Base-by-base conservation (phyloP, 2,888 invertebrate species). In the Drosophila villosipedis region DNA sequence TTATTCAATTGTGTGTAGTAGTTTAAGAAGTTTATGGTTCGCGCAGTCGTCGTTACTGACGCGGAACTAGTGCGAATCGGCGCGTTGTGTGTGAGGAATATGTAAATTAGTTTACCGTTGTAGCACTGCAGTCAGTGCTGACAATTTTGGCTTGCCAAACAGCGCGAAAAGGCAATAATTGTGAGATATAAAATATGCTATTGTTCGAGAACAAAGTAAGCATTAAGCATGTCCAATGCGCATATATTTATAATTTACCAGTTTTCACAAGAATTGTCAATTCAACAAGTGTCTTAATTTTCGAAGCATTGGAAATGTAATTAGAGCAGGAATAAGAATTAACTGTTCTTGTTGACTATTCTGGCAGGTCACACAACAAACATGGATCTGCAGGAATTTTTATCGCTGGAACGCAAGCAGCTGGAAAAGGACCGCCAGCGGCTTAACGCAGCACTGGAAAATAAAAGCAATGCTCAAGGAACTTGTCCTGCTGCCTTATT, bases 311-410 rank as follows among this genome's bases (percentile, higher is more conserved):
- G 14, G 1, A 33, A n/a, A 30, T 52, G 25, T 33, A 16, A 22
- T 55, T 41, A 14, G 0, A 33, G 2, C 39, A 41, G 10, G 1
- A 58, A 43, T 31, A 16, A 2, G 4, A 31, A n/a, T n/a, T 5
- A 41, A 49, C 22, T 12, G 22, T 25, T 61, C 28, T 22, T 25
- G 12, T 5, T 35, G 10, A 43, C 28, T 41, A 55, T 53, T 35
- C 19, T 19, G 49, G 7, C 30, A 68, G 80, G n/a, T 33, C 39
- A 39, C 14, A 41, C 22, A 53, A 25, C 10, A 52, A 75, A 50
- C 6, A 89, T 92, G 92, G 88, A 91, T 62, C 66, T 92, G 37
- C 77, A 91, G 43, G 62, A 86, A 41, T 91, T 91, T 68, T 73
- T 92, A 53, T 67, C 62, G 22, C 41, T 83, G 73, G 91, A 91